Conservation (phyloP, 2,113 vertebrate species). For the Bufo bufo region DNA sequence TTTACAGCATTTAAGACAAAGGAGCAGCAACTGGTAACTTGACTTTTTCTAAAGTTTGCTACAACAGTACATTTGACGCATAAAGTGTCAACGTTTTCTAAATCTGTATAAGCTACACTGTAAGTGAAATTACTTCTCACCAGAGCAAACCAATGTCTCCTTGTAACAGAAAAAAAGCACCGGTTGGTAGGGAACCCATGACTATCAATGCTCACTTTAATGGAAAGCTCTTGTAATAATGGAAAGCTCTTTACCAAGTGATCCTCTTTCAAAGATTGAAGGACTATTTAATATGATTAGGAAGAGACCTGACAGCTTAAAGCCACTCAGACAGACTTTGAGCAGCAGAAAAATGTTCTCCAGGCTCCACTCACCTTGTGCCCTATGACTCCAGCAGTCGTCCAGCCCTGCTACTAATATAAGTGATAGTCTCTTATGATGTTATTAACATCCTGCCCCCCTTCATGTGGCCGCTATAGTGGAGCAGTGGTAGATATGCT, state of each 20-base stretch:
- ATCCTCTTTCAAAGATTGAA: not conserved
- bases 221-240: not conserved
- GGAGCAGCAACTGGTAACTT: too few relatives aligned
- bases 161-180: not conserved
- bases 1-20: too few relatives aligned
- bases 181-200: not conserved
- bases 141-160: not conserved
- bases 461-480: not conserved
- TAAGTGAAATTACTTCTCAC: not conserved
- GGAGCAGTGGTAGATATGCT: not conserved
- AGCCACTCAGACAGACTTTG: not conserved
- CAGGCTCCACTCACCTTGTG: not conserved
- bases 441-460: not conserved
- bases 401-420: not conserved
- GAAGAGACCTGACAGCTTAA: not conserved
- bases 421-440: not conserved
- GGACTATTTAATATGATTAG: not conserved
- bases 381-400: not conserved
- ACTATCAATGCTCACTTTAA: not conserved
- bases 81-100: too few relatives aligned
- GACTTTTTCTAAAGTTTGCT: too few relatives aligned
- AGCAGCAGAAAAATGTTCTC: not conserved
- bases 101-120: too few relatives aligned
- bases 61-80: too few relatives aligned
- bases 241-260: not conserved